Evolutionary conservation across 2,888 invertebrate genomes (phyloP).

Genomic region (Hemicrepidius hirtus): DNA sequence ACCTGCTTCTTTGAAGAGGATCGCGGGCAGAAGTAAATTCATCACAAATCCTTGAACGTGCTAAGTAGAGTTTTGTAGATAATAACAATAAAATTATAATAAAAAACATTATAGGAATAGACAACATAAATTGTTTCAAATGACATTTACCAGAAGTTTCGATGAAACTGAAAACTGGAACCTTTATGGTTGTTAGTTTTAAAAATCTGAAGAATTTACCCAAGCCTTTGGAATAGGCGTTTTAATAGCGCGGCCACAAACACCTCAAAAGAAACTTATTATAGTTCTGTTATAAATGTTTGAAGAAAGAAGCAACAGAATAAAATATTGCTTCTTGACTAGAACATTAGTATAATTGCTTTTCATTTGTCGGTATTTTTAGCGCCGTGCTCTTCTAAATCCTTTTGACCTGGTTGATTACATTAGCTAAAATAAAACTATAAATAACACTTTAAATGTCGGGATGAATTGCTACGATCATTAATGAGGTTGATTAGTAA

Average conservation of each 20-base stretch:
- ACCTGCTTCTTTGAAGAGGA: conserved; percentile 42
- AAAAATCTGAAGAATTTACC: conserved; percentile 46
- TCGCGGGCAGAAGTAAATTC: conserved; percentile 37
- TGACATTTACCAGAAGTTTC: conserved; percentile 9
- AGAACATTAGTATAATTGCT: conserved; percentile 47
- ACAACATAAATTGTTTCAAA: conserved; percentile 23
- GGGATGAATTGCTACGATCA: background rate
- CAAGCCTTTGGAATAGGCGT: conserved; percentile 36
- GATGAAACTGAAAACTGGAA: conserved; percentile 18
- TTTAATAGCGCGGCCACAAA: conserved; percentile 45
- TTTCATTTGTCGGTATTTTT: conserved; percentile 48
- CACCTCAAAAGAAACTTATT: conserved; percentile 48
- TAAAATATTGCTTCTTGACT: conserved; percentile 48
- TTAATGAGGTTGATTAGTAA: background rate
- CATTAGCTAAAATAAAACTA: conserved; percentile 7
- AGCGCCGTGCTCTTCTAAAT: conserved; percentile 21
- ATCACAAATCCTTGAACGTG: background rate
- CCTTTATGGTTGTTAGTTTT: conserved; percentile 37
- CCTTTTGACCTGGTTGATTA: conserved; percentile 23
- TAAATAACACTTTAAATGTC: conserved; percentile 9
- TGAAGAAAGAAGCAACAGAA: conserved; percentile 48
- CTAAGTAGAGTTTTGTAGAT: background rate
- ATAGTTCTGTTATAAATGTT: conserved; percentile 50
- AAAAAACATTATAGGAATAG: conserved; percentile 11
- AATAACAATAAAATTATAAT: conserved; percentile 15